phyloP scores from a whole-genome alignment of 2,797 vertebrate genomes.

The Sebastes hopkinsi region DNA sequence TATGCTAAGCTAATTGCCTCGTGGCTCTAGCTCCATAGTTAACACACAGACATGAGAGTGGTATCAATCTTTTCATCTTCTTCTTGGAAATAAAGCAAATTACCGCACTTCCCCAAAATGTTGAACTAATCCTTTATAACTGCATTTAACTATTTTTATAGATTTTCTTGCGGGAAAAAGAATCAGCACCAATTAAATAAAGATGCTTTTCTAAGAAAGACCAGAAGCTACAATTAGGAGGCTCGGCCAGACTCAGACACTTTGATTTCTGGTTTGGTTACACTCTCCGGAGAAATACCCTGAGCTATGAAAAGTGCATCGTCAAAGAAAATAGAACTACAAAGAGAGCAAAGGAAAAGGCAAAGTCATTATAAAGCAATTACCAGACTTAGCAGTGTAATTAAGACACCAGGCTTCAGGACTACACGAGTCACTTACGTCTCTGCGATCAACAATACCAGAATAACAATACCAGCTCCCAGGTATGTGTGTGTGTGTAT shows the following conservation, averaged over 20 bases:
- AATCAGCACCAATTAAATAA: neutral
- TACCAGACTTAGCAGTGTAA: slow-evolving; percentile 39
- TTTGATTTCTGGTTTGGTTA: slow-evolving; percentile 19
- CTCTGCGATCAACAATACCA: slow-evolving; percentile 11
- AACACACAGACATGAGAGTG: neutral
- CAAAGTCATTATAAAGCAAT: slow-evolving; percentile 60
- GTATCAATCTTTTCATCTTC: neutral
- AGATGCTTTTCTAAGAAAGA: neutral
- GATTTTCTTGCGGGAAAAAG: neutral
- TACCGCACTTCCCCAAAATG: neutral
- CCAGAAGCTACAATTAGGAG: neutral
- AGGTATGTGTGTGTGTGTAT: neutral
- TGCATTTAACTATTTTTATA: neutral
- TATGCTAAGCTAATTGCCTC: neutral
- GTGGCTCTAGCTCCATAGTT: neutral
- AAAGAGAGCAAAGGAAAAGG: slow-evolving; percentile 7
- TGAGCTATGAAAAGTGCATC: slow-evolving; percentile 8
- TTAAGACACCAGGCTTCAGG: slow-evolving; percentile 36
- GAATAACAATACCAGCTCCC: slow-evolving; percentile 6
- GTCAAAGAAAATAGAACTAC: slow-evolving; percentile 23
- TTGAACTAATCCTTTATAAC: neutral
- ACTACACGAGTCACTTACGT: slow-evolving; percentile 4
- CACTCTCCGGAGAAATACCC: slow-evolving; percentile 1
- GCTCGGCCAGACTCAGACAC: neutral
- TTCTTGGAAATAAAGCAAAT: neutral